Evolutionary conservation across 2,113 vertebrate species (phyloP).

Genomic region (Ctenodactylus gundi): DNA sequence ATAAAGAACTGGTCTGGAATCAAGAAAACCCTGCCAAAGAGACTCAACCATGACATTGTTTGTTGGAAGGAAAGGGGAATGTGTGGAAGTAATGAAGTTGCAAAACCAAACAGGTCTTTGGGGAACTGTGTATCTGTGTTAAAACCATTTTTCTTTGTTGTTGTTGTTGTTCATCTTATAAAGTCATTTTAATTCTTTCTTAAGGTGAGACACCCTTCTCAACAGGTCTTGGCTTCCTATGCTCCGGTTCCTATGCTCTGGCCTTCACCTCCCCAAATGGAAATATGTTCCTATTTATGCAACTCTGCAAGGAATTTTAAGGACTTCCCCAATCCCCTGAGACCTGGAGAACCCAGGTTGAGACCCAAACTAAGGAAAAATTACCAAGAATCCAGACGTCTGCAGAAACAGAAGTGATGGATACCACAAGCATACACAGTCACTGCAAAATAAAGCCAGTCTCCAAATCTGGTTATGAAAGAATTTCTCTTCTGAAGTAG

Average conservation of each 20-base stretch:
- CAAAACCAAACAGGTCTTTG: not conserved
- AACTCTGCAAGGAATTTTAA: not conserved
- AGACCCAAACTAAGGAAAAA: not conserved
- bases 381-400: not conserved
- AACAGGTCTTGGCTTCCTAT: not conserved
- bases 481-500: not conserved
- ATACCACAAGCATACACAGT: not conserved
- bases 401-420: not conserved
- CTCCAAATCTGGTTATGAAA: not conserved
- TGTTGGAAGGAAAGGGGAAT: not conserved
- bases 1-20: not conserved
- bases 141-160: not conserved
- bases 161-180: not conserved
- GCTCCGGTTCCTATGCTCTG: not conserved
- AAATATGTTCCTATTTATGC: not conserved
- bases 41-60: not conserved
- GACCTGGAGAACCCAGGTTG: not conserved
- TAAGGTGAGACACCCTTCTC: not conserved
- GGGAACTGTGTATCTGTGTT: not conserved
- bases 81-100: not conserved
- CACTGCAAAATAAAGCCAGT: not conserved
- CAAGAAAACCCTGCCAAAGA: not conserved
- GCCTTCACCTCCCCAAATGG: not conserved
- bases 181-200: slow-evolving; percentile 7
- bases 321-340: not conserved